A percentile compares a stretch with the other conserved stretches of the same genome.
phyloP scores from a whole-genome alignment of 2,113 vertebrate genomes.

The Apeltes quadracus region DNA sequence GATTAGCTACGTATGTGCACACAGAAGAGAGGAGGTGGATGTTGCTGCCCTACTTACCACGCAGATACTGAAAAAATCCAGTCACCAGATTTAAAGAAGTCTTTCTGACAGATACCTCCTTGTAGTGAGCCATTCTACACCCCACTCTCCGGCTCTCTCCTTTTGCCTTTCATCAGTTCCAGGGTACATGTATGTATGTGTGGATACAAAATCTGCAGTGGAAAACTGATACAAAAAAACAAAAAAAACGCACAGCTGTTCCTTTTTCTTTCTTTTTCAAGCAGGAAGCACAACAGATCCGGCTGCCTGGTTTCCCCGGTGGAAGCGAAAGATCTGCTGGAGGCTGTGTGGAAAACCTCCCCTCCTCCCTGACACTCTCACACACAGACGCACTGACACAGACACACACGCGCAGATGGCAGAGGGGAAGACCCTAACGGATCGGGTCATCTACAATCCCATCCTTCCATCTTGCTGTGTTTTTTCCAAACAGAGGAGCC shows the following conservation, averaged over 20 bases:
- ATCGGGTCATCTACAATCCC: constrained; percentile 60
- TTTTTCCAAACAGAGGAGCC: constrained; percentile 64
- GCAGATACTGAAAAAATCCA: constrained; percentile 83
- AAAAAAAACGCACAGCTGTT: constrained; percentile 50
- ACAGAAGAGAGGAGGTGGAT: constrained; percentile 12
- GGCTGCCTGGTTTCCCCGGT: constrained; percentile 66
- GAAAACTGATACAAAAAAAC: constrained; percentile 47
- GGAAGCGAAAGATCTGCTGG: constrained; percentile 66
- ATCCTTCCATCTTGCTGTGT: constrained; percentile 71
- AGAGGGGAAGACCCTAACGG: constrained; percentile 53
- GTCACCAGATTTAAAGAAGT: constrained; percentile 83
- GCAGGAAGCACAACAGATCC: constrained; percentile 76
- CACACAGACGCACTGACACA: constrained; percentile 21
- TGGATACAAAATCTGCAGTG: constrained; percentile 68
- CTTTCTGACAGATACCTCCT: constrained; percentile 80
- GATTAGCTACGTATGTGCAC: constrained; percentile 24
- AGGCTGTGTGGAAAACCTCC: constrained; percentile 66
- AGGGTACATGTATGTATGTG: constrained; percentile 46
- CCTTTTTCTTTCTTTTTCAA: constrained; percentile 57
- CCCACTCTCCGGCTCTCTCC: constrained; percentile 62
- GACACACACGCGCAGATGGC: constrained; percentile 22
- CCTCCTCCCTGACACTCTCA: constrained; percentile 67
- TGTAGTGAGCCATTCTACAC: constrained; percentile 82
- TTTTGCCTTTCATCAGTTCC: constrained; percentile 70
- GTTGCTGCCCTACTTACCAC: constrained; percentile 84